phyloP scores from a whole-genome alignment of 2,797 vertebrate genomes.

The Megaceryle alcyon region DNA sequence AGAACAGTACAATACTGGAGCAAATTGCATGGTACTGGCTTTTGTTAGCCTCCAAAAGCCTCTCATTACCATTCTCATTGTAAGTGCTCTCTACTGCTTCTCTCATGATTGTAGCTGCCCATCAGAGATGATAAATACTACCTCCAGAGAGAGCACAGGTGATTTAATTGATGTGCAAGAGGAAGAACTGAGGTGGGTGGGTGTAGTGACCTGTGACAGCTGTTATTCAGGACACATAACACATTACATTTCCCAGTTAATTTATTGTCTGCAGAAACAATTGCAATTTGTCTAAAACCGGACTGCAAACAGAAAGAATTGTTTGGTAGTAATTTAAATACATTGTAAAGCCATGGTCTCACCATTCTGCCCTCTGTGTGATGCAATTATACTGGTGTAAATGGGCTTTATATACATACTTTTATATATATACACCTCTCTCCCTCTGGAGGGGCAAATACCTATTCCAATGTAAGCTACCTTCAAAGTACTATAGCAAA shows the following conservation, averaged over 20 bases:
- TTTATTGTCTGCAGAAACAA: conserved; percentile 26
- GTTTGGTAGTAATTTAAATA: neutral
- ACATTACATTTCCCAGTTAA: neutral
- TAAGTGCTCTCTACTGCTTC: conserved; percentile 49
- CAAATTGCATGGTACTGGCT: conserved; percentile 65
- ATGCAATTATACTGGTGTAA: neutral
- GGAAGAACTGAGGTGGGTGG: neutral
- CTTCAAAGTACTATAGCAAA: neutral
- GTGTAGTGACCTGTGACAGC: conserved; percentile 9
- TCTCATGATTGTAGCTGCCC: conserved; percentile 73
- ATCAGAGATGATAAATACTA: conserved; percentile 74
- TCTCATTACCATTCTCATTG: conserved; percentile 75
- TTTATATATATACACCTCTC: neutral
- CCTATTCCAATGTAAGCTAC: neutral
- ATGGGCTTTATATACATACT: neutral
- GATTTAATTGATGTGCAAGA: conserved; percentile 57
- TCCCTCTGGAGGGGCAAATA: neutral
- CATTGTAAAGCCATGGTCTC: neutral
- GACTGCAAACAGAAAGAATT: neutral
- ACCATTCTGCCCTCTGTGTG: neutral
- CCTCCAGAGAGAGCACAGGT: conserved; percentile 42
- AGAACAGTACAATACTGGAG: conserved; percentile 52
- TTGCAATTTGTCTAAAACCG: neutral
- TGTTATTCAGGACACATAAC: neutral
- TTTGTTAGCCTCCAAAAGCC: conserved; percentile 68